These are phyloP conservation scores for Oophaga sylvatica DNA, from an alignment of 2,797 vertebrate species.

Conservation along the genomic window DNA sequence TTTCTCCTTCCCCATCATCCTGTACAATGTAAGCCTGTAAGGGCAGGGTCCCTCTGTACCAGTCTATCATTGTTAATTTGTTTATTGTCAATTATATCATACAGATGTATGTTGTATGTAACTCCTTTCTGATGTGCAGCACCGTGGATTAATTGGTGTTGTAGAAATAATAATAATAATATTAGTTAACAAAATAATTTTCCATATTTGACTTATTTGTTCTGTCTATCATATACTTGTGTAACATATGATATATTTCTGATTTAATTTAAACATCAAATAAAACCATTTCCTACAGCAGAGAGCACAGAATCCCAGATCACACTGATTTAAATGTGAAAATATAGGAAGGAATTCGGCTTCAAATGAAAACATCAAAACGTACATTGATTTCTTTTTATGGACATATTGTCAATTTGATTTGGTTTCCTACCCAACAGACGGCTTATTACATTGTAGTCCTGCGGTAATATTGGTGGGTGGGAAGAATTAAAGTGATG, in stretches of 20 bases:
- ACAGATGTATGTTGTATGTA: too few species aligned
- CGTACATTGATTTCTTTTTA: slow-evolving; percentile 64
- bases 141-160: too few species aligned
- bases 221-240: too few species aligned
- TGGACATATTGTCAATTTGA: slow-evolving; percentile 65
- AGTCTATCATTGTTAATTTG: too few species aligned
- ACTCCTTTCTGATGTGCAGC: too few species aligned
- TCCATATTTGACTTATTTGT: too few species aligned
- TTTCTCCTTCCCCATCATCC: too few species aligned
- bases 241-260: not conserved
- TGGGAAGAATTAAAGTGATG: slow-evolving; percentile 60
- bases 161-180: too few species aligned
- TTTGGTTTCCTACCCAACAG: slow-evolving; percentile 69
- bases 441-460: slow-evolving; percentile 59
- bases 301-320: not conserved
- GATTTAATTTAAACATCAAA: not conserved
- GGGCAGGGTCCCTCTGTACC: too few species aligned
- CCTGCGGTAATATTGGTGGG: slow-evolving; percentile 49
- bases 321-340: slow-evolving; percentile 60
- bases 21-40: too few species aligned
- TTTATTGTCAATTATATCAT: too few species aligned
- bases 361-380: slow-evolving; percentile 76
- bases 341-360: slow-evolving; percentile 63
- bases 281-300: not conserved
- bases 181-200: too few species aligned